phyloP scores from a whole-genome alignment of 2,888 invertebrate species.

The Lumbricus terrestris region DNA sequence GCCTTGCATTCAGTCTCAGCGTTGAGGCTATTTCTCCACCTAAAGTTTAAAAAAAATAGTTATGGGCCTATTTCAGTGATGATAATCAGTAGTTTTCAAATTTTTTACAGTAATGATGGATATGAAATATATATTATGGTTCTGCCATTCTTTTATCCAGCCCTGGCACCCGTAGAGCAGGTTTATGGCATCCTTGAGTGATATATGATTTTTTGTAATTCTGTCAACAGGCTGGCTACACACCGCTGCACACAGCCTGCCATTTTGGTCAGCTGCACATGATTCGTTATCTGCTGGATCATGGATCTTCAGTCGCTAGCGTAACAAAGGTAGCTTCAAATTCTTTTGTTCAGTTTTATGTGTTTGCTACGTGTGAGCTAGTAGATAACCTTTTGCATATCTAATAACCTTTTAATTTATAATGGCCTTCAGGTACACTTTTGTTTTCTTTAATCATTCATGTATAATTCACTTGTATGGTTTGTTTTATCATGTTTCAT shows the following conservation, averaged over 20 bases:
- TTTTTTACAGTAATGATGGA: not conserved
- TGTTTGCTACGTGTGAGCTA: not conserved
- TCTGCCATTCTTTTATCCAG: not conserved
- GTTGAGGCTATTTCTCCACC: too few relatives aligned
- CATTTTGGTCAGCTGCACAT: conserved; percentile 31
- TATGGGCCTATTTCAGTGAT: not conserved
- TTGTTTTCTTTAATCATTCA: not conserved
- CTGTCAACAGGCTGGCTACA: conserved; percentile 30
- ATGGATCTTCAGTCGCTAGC: conserved; percentile 12
- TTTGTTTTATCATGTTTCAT: not conserved
- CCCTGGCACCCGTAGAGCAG: not conserved
- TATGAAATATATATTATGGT: not conserved
- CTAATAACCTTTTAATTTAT: not conserved
- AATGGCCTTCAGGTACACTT: not conserved
- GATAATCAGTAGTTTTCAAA: not conserved
- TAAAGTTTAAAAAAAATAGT: too few relatives aligned
- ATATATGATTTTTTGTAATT: not conserved
- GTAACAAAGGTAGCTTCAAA: not conserved
- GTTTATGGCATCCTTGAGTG: not conserved
- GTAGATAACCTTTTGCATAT: not conserved
- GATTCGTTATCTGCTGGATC: conserved; percentile 27
- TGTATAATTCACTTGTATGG: not conserved
- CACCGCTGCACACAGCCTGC: conserved; percentile 31
- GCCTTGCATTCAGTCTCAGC: too few relatives aligned
- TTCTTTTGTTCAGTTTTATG: not conserved